Conservation (phyloP, 1,140 invertebrate species). For the Lutraria rhynchaena region DNA sequence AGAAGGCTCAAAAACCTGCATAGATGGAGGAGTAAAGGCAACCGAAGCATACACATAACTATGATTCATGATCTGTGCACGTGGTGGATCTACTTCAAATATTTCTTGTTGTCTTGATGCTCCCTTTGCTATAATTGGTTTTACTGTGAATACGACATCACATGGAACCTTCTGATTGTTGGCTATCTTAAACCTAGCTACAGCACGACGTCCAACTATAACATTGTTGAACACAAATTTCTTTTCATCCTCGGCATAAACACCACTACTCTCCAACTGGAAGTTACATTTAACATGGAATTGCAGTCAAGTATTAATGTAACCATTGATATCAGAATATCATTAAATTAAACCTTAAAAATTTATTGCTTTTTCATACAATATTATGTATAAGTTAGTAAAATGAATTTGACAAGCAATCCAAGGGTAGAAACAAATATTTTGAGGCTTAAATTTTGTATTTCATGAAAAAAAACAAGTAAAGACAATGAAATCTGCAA, state of each 20-base stretch:
- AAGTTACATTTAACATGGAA: no score
- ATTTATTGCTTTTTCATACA: no score
- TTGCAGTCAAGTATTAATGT: no score
- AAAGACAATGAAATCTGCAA: no score
- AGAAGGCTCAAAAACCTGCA: constrained; percentile 74
- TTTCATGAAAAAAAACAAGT: no score
- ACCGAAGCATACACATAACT: constrained; percentile 80
- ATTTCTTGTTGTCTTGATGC: constrained; percentile 73
- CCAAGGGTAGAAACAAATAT: no score
- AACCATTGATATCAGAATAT: no score
- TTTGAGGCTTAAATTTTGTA: no score
- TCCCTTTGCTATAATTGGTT: constrained; percentile 66
- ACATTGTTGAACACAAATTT: constrained; percentile 82
- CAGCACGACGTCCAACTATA: constrained; percentile 80
- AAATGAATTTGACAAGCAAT: no score
- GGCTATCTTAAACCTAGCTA: constrained; percentile 82
- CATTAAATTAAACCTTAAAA: no score
- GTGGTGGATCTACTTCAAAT: constrained; percentile 81
- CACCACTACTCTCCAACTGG: constrained; percentile 76
- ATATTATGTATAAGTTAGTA: no score
- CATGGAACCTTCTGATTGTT: constrained; percentile 82
- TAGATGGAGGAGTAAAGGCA: constrained; percentile 80
- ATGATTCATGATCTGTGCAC: constrained; percentile 79
- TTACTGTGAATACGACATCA: constrained; percentile 79
- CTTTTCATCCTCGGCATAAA: constrained; percentile 82